phyloP scores from a whole-genome alignment of 2,888 invertebrate genomes.

The Aplocera efformata region DNA sequence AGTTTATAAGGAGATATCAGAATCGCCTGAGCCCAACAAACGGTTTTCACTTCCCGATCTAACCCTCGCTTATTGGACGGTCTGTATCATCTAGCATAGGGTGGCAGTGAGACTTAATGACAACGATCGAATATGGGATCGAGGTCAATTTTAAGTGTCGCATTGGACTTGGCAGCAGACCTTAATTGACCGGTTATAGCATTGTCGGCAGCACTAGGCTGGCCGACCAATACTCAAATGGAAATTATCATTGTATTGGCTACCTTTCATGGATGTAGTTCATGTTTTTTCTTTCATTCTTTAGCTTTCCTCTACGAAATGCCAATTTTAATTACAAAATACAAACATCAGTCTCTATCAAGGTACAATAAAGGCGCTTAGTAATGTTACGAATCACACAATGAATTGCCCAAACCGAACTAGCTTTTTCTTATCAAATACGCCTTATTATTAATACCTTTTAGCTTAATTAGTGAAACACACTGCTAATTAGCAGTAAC shows the following conservation, averaged over 20 bases:
- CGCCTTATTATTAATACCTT: too few relatives aligned
- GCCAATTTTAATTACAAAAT: too few relatives aligned
- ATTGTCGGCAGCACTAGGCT: slow-evolving; percentile 30
- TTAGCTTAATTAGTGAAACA: too few relatives aligned
- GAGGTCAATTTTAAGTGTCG: slow-evolving; percentile 68
- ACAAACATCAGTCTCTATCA: too few relatives aligned
- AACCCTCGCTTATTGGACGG: slow-evolving; percentile 62
- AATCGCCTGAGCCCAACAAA: slow-evolving; percentile 35
- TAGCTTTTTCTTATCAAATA: too few relatives aligned
- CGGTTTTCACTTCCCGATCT: slow-evolving; percentile 42
- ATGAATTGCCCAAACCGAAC: too few relatives aligned
- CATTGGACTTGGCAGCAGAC: slow-evolving; percentile 61
- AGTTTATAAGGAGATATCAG: slow-evolving; percentile 32
- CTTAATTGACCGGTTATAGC: slow-evolving; percentile 63
- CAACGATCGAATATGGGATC: slow-evolving; percentile 65
- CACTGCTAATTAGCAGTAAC: too few relatives aligned
- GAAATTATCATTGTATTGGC: slow-evolving; percentile 9
- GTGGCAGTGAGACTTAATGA: slow-evolving; percentile 65
- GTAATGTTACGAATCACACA: too few relatives aligned
- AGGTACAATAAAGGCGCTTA: too few relatives aligned
- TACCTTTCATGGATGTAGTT: too few relatives aligned
- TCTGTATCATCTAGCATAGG: slow-evolving; percentile 54
- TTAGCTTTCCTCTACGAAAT: too few relatives aligned
- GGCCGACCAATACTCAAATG: slow-evolving; percentile 19
- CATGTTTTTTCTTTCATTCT: too few relatives aligned